These are phyloP conservation scores for Rhinatrema bivittatum DNA, from an alignment of 2,797 vertebrate species.

Conservation along the genomic window DNA sequence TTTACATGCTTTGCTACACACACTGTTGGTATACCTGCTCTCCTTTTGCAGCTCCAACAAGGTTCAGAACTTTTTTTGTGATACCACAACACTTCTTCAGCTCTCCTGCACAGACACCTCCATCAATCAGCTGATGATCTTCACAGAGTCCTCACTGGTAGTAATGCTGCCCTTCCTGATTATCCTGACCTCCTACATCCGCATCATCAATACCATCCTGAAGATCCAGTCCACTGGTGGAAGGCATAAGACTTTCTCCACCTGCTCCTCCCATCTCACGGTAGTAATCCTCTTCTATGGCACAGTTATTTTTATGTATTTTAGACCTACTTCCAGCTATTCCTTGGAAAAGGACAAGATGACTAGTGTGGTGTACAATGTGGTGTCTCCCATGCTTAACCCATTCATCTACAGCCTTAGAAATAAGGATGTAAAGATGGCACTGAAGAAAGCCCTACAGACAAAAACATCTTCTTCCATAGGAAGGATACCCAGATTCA, in stretches of 20 bases:
- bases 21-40: conserved; percentile 20
- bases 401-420: conserved; percentile 30
- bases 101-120: conserved; percentile 32
- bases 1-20: conserved; percentile 35
- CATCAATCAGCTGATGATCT: conserved; percentile 36
- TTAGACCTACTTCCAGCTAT: conserved; percentile 6
- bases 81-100: conserved; percentile 36
- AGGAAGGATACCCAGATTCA: too few species aligned
- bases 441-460: too few species aligned
- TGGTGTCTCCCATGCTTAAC: conserved; percentile 25
- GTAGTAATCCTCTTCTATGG: conserved; percentile 25
- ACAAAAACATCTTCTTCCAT: too few species aligned
- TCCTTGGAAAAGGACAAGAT: conserved; percentile 1
- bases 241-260: conserved; percentile 23
- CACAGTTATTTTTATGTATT: conserved; percentile 23
- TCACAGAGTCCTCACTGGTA: conserved; percentile 28
- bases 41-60: conserved; percentile 37
- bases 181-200: conserved; percentile 20
- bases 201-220: conserved; percentile 14
- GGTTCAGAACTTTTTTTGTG: conserved; percentile 40
- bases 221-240: conserved; percentile 5
- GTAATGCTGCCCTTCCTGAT: conserved; percentile 21
- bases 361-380: conserved; percentile 22
- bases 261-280: conserved; percentile 28
- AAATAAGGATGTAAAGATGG: conserved; percentile 27